A percentile compares a stretch with the other conserved stretches of the same genome.
Conservation (phyloP, 2,797 vertebrate species). For the Poeciliopsis infans region DNA sequence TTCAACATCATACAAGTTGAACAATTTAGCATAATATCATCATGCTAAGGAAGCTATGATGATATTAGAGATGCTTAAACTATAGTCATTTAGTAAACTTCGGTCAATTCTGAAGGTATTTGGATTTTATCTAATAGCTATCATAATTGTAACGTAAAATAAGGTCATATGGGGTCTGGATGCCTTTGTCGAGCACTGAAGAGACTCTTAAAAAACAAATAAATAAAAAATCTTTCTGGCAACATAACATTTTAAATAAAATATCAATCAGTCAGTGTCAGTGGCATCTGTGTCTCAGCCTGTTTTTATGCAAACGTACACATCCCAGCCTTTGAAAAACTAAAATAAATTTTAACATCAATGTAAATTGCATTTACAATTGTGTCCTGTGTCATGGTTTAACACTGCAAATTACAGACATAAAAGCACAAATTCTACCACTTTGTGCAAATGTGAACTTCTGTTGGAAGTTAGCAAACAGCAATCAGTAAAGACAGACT, state of each 20-base stretch:
- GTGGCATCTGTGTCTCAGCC: background rate
- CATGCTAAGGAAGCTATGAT: too few species aligned
- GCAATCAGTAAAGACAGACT: conserved; percentile 6
- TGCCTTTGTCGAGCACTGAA: background rate
- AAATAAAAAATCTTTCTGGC: too few species aligned
- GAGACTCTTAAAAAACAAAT: too few species aligned
- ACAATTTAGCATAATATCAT: too few species aligned
- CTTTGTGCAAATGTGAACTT: background rate
- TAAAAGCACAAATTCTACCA: conserved; percentile 1
- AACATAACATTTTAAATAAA: background rate
- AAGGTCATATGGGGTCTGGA: background rate
- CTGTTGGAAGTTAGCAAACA: background rate
- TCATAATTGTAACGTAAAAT: background rate
- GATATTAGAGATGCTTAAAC: too few species aligned
- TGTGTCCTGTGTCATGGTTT: background rate
- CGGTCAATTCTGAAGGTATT: background rate
- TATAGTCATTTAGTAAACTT: too few species aligned
- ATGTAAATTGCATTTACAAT: background rate
- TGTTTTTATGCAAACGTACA: background rate
- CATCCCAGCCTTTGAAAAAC: background rate
- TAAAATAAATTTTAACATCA: background rate
- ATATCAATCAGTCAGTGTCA: background rate
- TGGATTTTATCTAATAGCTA: background rate
- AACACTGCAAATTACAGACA: background rate
- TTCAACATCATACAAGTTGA: too few species aligned